A percentile compares a stretch with the other conserved stretches of the same genome.
Evolutionary conservation across 2,888 invertebrate species (phyloP).

Genomic region (Brenthis hecate): DNA sequence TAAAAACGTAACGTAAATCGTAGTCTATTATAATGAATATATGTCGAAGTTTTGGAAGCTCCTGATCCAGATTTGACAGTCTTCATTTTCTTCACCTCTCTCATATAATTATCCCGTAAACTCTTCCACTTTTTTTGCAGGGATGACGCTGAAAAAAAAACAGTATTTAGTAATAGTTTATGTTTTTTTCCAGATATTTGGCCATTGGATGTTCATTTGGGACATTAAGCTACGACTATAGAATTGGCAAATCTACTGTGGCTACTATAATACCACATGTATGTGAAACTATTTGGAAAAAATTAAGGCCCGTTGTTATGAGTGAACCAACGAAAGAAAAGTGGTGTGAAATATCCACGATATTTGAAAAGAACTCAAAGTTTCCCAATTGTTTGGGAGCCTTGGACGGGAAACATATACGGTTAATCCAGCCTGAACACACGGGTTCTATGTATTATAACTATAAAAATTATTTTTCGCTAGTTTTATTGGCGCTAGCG

Average conservation of each 20-base stretch:
- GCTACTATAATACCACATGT: conserved; percentile 30
- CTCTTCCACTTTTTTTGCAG: conserved; percentile 43
- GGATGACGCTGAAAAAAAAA: conserved; percentile 37
- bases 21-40: conserved; percentile 41
- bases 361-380: conserved; percentile 40
- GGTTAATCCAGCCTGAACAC: conserved; percentile 41
- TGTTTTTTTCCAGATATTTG: conserved; percentile 38
- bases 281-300: too few species aligned
- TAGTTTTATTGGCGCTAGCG: conserved; percentile 39
- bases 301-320: too few species aligned
- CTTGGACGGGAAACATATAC: conserved; percentile 43
- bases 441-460: conserved; percentile 42
- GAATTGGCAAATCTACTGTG: conserved; percentile 42
- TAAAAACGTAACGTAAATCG: conserved; percentile 35
- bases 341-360: conserved; percentile 33
- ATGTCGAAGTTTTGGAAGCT: conserved; percentile 41
- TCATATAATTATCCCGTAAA: conserved; percentile 41
- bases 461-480: conserved; percentile 42
- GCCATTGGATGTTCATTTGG: conserved; percentile 42
- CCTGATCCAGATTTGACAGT: conserved; percentile 40
- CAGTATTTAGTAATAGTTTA: conserved; percentile 37
- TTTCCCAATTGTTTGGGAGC: conserved; percentile 43
- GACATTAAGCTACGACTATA: conserved; percentile 41
- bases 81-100: conserved; percentile 40
- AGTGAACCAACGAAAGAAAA: too few species aligned